Evolutionary conservation across 2,113 vertebrate species (phyloP).

Genomic region (Callipepla squamata): DNA sequence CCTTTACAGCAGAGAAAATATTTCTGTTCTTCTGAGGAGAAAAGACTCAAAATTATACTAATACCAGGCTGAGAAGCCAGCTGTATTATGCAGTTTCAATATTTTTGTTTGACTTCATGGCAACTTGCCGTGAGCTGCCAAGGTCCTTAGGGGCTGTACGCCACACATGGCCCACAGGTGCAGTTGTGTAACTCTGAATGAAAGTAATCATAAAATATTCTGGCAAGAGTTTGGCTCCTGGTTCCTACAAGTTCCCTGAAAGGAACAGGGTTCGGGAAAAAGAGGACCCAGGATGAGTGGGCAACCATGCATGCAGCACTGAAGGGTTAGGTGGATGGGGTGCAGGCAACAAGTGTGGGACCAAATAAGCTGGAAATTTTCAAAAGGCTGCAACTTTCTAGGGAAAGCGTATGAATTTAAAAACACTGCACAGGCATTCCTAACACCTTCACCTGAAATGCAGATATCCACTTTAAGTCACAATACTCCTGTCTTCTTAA

Average conservation of each 20-base stretch:
- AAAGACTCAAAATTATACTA: constrained; percentile 60
- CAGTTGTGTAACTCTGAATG: background rate
- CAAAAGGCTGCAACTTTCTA: background rate
- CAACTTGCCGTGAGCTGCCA: constrained; percentile 43
- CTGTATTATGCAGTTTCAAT: constrained; percentile 51
- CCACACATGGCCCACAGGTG: background rate
- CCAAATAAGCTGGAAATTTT: background rate
- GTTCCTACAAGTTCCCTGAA: background rate
- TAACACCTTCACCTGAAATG: background rate
- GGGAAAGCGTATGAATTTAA: background rate
- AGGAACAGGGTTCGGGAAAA: background rate
- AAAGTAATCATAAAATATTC: background rate
- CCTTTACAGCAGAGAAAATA: constrained; percentile 44
- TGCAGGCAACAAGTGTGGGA: background rate
- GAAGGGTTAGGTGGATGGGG: background rate
- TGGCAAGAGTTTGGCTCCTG: background rate
- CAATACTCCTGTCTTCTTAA: background rate
- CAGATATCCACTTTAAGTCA: background rate
- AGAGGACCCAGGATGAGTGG: background rate
- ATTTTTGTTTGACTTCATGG: constrained; percentile 58
- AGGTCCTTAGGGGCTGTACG: constrained; percentile 30
- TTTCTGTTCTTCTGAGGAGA: background rate
- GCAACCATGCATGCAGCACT: background rate
- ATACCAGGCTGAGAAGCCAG: constrained; percentile 58
- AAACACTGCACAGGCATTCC: background rate